Evolutionary conservation across 2,797 vertebrate genomes (phyloP).

Genomic region (Argentina silus): DNA sequence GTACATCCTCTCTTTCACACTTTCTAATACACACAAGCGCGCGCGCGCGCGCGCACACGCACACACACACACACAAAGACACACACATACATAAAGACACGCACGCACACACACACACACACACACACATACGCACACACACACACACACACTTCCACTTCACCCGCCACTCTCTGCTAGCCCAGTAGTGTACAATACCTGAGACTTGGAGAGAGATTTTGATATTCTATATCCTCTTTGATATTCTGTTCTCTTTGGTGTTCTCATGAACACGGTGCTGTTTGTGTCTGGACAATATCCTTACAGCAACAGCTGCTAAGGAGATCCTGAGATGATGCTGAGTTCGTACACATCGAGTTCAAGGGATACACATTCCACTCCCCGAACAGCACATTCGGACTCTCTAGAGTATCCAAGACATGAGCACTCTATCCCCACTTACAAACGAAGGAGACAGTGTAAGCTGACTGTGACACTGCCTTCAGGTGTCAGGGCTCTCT

Average conservation of each 20-base stretch:
- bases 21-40: slow-evolving; percentile 1
- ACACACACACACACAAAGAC: not conserved
- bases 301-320: not conserved
- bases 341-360: not conserved
- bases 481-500: slow-evolving; percentile 51
- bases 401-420: not conserved
- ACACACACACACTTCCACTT: not conserved
- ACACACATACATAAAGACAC: not conserved
- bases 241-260: not conserved
- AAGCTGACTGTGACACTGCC: slow-evolving; percentile 2
- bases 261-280: not conserved
- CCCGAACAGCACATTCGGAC: not conserved
- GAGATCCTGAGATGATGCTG: not conserved
- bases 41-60: not conserved
- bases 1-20: not conserved
- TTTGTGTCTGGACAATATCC: not conserved
- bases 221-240: slow-evolving; percentile 7
- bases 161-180: not conserved
- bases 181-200: slow-evolving; percentile 47
- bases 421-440: slow-evolving; percentile 41
- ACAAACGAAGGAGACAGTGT: slow-evolving; percentile 65
- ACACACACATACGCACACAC: not conserved
- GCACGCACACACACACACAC: not conserved
- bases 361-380: not conserved
- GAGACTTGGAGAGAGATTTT: slow-evolving; percentile 51